These are phyloP conservation scores for Stenodera caucasica DNA, from an alignment of 2,888 invertebrate species.

Conservation along the genomic window DNA sequence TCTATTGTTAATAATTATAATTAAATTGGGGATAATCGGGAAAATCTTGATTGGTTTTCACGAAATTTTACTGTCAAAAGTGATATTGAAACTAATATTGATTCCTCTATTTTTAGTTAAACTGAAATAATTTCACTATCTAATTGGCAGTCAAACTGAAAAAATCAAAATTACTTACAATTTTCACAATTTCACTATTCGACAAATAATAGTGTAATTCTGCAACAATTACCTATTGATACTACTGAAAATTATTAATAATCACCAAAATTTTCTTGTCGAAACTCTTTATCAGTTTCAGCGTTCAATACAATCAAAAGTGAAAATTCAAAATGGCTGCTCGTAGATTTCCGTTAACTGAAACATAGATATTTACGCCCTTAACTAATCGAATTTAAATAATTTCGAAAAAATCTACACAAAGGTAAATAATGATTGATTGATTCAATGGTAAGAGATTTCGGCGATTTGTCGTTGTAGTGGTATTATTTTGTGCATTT, in stretches of 20 bases:
- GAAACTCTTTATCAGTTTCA: slow-evolving; percentile 15
- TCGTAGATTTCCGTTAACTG: slow-evolving; percentile 47
- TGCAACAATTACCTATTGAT: not conserved
- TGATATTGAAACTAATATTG: slow-evolving; percentile 49
- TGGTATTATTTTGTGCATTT: not conserved
- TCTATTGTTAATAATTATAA: too few species aligned
- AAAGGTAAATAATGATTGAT: not conserved
- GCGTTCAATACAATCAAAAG: slow-evolving; percentile 55
- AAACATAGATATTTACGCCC: slow-evolving; percentile 48
- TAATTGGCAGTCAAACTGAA: slow-evolving; percentile 30
- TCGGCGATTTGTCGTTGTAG: not conserved
- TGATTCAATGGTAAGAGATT: not conserved
- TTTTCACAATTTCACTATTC: slow-evolving; percentile 4
- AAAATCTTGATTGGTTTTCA: too few species aligned
- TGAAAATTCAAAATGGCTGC: slow-evolving; percentile 58
- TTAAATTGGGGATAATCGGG: too few species aligned
- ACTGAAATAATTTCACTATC: slow-evolving; percentile 42
- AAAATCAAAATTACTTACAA: slow-evolving; percentile 17
- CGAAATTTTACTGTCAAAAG: slow-evolving; percentile 24
- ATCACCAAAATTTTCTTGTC: too few species aligned
- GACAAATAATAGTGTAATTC: not conserved
- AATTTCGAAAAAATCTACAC: not conserved
- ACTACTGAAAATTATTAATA: too few species aligned
- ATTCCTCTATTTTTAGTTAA: slow-evolving; percentile 49
- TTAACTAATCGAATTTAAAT: slow-evolving; percentile 21